Evolutionary conservation across 2,888 invertebrate species (phyloP).

Genomic region (Tetragnatha montana): DNA sequence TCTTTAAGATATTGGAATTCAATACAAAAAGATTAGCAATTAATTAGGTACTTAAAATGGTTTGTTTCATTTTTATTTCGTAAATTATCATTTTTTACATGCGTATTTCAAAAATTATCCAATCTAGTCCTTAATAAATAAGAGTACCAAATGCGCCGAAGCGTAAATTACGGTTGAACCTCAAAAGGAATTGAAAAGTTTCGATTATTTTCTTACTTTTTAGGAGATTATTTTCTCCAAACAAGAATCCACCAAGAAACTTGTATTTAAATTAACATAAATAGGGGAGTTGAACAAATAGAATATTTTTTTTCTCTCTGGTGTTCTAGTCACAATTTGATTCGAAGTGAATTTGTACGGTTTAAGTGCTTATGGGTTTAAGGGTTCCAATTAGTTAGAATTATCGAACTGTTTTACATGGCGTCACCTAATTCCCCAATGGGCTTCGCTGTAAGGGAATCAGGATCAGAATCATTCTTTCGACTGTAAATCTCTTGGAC

Average conservation of each 20-base stretch:
- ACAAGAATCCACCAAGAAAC: conserved; percentile 1
- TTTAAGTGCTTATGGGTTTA: conserved; percentile 57
- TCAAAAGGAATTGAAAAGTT: neutral
- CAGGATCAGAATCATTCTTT: conserved; percentile 49
- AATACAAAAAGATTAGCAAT: too few species aligned
- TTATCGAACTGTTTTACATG: conserved; percentile 60
- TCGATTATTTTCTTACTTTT: conserved; percentile 32
- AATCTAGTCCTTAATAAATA: neutral
- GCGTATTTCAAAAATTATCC: neutral
- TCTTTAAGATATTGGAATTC: too few species aligned
- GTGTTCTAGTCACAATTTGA: conserved; percentile 3
- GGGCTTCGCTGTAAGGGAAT: conserved; percentile 14
- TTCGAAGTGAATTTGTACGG: conserved; percentile 41
- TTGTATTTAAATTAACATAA: conserved; percentile 49
- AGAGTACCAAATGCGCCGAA: neutral
- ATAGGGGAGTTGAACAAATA: conserved; percentile 43
- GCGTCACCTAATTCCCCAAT: conserved; percentile 42
- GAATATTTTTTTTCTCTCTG: conserved; percentile 37
- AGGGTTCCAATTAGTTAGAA: conserved; percentile 55
- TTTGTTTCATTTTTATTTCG: too few species aligned
- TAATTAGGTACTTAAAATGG: too few species aligned
- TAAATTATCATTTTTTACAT: too few species aligned
- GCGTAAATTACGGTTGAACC: neutral
- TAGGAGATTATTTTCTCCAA: conserved; percentile 12
- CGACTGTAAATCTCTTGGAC: conserved; percentile 41